Evolutionary conservation across 2,888 invertebrate genomes (phyloP), one percentile per base, ranked within the genome.

Genomic region (Agrotis clavis): DNA sequence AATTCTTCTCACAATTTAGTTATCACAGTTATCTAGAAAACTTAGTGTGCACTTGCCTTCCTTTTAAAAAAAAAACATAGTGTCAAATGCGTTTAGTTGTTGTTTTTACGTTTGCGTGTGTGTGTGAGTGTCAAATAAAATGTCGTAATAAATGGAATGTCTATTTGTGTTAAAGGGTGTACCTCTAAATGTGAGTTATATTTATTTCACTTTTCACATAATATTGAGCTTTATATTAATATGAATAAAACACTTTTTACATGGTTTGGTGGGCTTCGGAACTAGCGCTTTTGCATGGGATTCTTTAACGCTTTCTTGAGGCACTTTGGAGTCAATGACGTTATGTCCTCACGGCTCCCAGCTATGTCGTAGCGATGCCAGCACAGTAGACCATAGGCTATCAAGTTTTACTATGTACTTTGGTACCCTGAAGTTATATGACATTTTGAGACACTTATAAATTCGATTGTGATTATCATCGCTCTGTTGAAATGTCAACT

Each of bases 271-370:
- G 79, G 70, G 79, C 83, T 82, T 84, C 74, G 70, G 77, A 77
- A 71, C 82, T 88, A 79, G 71, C 74, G 85, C 87, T 87, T 73
- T 84, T 88, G 91, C 91, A 91, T 90, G 88, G 74, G 77, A 66
- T 84, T 83, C 71, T 74, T 76, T 79, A 83, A 72, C 81, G 87
- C 82, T 85, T 87, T 81, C 70, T 80, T 77, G 71, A 71, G 70
- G 84, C 89, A 89, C 89, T 80, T 82, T 81, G 91, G 93, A 93
- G 93, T 94, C 93, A 81, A 91, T 95, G 95, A 93, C 90, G 83
- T 94, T 95, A 94, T 95, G 95, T 91, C 94, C 95, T 92, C 94
- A 93, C 78, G 91, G 82, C 93, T 95, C 95, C 94, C 94, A 85
- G 71, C 71, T 60, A 78, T 71, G 66, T 82, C 73, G 65, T 82